Evolutionary conservation across 2,888 invertebrate species (phyloP).

Genomic region (Limnephilus rhombicus): DNA sequence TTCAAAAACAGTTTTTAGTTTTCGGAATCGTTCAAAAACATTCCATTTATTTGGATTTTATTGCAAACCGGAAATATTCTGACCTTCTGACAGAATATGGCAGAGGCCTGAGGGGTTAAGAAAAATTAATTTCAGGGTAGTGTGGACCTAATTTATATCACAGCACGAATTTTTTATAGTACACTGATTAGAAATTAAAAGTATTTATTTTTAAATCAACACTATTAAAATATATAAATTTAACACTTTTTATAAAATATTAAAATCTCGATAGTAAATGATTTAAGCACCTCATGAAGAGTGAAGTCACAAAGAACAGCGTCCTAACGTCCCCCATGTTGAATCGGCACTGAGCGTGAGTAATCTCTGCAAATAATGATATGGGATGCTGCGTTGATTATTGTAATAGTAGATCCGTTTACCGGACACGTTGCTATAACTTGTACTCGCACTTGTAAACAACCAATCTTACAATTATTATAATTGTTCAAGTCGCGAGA

Average conservation of each 20-base stretch:
- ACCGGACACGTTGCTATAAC: neutral
- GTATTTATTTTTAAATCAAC: neutral
- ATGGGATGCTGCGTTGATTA: conserved; percentile 8
- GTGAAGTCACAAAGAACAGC: neutral
- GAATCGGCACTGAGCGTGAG: neutral
- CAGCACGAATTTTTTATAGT: neutral
- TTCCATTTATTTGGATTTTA: too few species aligned
- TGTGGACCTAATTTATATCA: neutral
- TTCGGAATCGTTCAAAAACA: too few species aligned
- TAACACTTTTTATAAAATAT: neutral
- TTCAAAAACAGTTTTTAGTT: too few species aligned
- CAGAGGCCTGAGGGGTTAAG: too few species aligned
- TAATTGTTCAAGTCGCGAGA: neutral
- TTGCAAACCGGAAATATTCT: too few species aligned
- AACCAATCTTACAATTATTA: neutral
- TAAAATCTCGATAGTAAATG: neutral
- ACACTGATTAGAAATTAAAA: neutral
- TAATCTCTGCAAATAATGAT: conserved; percentile 6
- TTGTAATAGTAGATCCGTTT: neutral
- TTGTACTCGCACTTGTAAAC: neutral
- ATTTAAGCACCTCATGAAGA: neutral
- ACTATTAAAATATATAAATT: neutral
- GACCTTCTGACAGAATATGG: too few species aligned
- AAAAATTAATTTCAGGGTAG: too few species aligned
- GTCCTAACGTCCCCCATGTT: conserved; percentile 16